A percentile compares a stretch with the other conserved stretches of the same genome.
These are phyloP conservation scores for Bombus picipes DNA, from an alignment of 1,140 invertebrate species.

Conservation along the genomic window DNA sequence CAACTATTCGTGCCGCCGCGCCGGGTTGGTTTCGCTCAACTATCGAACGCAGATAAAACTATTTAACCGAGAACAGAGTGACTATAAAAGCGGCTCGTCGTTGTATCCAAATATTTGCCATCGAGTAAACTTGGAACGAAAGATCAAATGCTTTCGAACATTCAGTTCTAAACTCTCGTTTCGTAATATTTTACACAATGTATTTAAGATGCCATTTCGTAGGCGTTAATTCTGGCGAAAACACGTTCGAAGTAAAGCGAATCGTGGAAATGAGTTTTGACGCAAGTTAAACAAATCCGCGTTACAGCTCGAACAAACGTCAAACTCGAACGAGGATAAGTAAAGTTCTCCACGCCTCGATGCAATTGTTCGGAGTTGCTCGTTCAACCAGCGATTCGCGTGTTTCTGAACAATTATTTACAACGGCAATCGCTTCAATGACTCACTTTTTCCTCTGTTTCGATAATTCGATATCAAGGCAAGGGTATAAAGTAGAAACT, in stretches of 20 bases:
- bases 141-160: background rate
- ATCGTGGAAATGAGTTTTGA: background rate
- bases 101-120: background rate
- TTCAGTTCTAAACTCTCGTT: background rate
- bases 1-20: background rate
- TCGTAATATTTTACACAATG: background rate
- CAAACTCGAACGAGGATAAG: background rate
- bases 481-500: background rate
- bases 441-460: background rate
- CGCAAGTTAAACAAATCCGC: background rate
- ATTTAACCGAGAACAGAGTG: background rate
- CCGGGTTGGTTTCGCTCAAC: background rate
- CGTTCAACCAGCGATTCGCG: background rate
- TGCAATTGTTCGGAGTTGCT: background rate
- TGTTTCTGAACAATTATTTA: background rate
- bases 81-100: background rate
- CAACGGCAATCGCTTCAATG: too few relatives aligned
- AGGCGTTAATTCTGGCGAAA: background rate
- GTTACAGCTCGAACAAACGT: background rate
- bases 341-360: background rate
- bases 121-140: background rate
- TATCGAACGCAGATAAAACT: conserved; percentile 29
- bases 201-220: background rate
- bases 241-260: background rate
- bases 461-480: background rate